Base-by-base conservation (phyloP, 2,113 vertebrate species). In the Strix uralensis region DNA sequence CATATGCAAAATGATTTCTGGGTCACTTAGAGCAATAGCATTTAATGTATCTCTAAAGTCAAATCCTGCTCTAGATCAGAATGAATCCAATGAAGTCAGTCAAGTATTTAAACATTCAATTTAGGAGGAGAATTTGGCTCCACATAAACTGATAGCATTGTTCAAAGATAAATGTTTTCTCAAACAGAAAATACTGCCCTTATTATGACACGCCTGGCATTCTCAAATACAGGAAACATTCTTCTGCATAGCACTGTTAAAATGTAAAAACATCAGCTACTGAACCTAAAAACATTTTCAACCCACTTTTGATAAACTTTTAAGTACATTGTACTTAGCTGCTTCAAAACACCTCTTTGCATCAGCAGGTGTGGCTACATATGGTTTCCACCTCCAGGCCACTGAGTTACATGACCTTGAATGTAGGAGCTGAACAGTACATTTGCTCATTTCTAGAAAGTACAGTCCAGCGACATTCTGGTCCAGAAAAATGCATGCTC, bases 271-370 rank as follows among this genome's bases (percentile, higher is more conserved):
- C 72, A 74, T 80, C 70, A 89, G 81, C 44, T 90, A 57, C 82
- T 86, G 88, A 95, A 95, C 62, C 90, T 5, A 96, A 79, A 96
- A 96, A 55, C 90, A 47, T 87, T 80, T 92, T 93, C 78, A 97
- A 90, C 69, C 71, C 44, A 72, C 44, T 96, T 51, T 47, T 11
- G 26, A 71, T 55, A 95, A 96, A 94, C 72, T 94, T 94, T 84
- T 14, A 92, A 90, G 95, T 91, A 95, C 82, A 86, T 51, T 88
- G 91, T 96, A 96, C 96, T 95, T 59, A 94, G 57, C 91, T 94
- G 63, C 80, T 91, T 95, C 92, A 69, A 69, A 88, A 92, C 85
- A 85, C 93, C 90, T 90, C 81, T 92, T 72, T 88, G 89, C 55
- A 79, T 62, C 72, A 81, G 70, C 79, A 90, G 94, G 82, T 78